Evolutionary conservation across 1,140 invertebrate genomes (phyloP).

Genomic region (Aphelenchoides fujianensis): DNA sequence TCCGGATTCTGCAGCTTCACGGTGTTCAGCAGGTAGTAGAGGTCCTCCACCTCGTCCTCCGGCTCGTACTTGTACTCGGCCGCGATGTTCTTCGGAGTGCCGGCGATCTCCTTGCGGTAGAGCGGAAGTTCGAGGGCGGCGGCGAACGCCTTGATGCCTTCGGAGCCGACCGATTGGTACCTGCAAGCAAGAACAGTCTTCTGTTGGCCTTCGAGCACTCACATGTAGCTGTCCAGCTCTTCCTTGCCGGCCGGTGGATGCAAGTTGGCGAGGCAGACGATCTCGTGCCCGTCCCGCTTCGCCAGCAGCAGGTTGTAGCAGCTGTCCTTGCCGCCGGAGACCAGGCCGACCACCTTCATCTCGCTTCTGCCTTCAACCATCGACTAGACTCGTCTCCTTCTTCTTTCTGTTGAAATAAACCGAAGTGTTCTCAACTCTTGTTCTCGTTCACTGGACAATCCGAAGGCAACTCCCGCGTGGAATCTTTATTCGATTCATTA

Average conservation of each 20-base stretch:
- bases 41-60: conserved; percentile 97
- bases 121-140: conserved; percentile 88
- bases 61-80: conserved; percentile 77
- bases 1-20: conserved; percentile 72
- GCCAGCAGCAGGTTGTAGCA: conserved; percentile 98
- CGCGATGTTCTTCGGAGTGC: conserved; percentile 73
- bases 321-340: conserved; percentile 98
- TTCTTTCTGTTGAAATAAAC: not conserved
- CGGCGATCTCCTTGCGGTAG: conserved; percentile 75
- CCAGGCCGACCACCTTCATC: conserved; percentile 83
- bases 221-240: conserved; percentile 99
- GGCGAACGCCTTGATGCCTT: conserved; percentile 76
- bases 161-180: conserved; percentile 91
- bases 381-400: not conserved
- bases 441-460: not conserved
- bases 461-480: too few relatives aligned
- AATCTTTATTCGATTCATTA: too few relatives aligned
- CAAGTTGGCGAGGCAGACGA: conserved; percentile 92
- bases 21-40: conserved; percentile 78
- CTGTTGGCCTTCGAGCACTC: conserved; percentile 65
- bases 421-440: not conserved
- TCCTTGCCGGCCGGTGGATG: conserved; percentile 76
- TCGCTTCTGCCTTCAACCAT: not conserved
- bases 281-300: conserved; percentile 86
- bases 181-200: not conserved